Percentiles rank a stretch among this genome's conserved stretches.
phyloP scores from a whole-genome alignment of 2,888 invertebrate species.

The Melanophora roralis region DNA sequence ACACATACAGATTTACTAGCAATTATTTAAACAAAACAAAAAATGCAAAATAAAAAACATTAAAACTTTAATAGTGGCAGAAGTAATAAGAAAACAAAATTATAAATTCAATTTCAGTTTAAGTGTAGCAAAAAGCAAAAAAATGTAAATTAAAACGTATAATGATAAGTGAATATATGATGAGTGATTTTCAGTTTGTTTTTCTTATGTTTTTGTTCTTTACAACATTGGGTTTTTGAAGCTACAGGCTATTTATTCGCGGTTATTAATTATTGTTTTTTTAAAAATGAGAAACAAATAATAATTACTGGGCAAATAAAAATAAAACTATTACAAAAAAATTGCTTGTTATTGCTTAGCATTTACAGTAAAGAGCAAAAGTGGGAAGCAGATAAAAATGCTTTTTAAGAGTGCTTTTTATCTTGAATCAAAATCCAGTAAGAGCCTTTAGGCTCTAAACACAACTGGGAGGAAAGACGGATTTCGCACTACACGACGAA shows the following conservation, averaged over 20 bases:
- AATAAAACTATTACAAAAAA: background rate
- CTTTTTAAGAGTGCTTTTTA: too few relatives aligned
- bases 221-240: background rate
- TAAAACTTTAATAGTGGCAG: conserved; percentile 1
- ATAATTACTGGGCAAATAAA: background rate
- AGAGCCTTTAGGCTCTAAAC: too few relatives aligned
- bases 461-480: too few relatives aligned
- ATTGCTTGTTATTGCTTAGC: too few relatives aligned
- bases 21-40: conserved; percentile 11
- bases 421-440: too few relatives aligned
- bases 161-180: conserved; percentile 24
- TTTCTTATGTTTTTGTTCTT: background rate
- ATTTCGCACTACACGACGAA: too few relatives aligned
- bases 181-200: conserved; percentile 34
- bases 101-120: conserved; percentile 29
- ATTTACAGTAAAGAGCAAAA: background rate
- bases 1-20: background rate
- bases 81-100: conserved; percentile 11
- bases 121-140: background rate
- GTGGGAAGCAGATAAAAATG: background rate
- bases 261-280: conserved; percentile 25
- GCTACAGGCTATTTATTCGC: conserved; percentile 30
- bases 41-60: background rate
- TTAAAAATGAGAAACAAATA: background rate
- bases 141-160: background rate